These are phyloP conservation scores for Hirtodrosophila alboralis DNA, from an alignment of 2,888 invertebrate species.

Conservation along the genomic window DNA sequence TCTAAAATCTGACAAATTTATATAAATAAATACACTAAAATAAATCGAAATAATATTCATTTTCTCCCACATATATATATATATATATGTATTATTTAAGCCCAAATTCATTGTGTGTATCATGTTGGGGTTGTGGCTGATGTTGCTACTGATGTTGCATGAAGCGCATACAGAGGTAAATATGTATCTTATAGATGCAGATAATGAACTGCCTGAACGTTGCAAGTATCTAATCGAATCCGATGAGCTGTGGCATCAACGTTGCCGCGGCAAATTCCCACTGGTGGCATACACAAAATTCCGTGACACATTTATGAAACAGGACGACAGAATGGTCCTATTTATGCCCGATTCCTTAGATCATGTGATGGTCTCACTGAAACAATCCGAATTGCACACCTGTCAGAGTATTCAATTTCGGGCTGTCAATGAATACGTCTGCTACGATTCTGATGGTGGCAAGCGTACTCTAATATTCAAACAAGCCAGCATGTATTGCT, in stretches of 20 bases:
- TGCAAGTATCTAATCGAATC: constrained; percentile 37
- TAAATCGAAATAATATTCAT: not conserved
- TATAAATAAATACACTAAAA: no score
- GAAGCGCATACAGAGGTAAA: no score
- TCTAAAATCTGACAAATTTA: no score
- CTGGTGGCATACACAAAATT: constrained; percentile 49
- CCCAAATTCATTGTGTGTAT: constrained; percentile 28
- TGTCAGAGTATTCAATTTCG: constrained; percentile 39
- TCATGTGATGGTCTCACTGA: constrained; percentile 35
- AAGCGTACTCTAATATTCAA: constrained; percentile 23
- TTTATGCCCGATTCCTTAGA: constrained; percentile 43
- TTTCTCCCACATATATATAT: not conserved
- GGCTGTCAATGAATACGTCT: constrained; percentile 29
- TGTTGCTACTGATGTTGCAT: not conserved
- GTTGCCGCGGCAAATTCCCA: constrained; percentile 52
- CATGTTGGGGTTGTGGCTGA: constrained; percentile 18
- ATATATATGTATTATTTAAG: not conserved
- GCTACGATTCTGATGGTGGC: constrained; percentile 12
- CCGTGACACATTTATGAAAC: constrained; percentile 50
- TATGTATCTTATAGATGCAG: no score
- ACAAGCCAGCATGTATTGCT: constrained; percentile 42
- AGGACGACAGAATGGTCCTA: constrained; percentile 50
- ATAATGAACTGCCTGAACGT: constrained; percentile 31
- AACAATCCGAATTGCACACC: constrained; percentile 43
- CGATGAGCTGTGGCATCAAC: constrained; percentile 9